Evolutionary conservation across 2,797 vertebrate genomes (phyloP).

Genomic region (Macropus fuliginosus): DNA sequence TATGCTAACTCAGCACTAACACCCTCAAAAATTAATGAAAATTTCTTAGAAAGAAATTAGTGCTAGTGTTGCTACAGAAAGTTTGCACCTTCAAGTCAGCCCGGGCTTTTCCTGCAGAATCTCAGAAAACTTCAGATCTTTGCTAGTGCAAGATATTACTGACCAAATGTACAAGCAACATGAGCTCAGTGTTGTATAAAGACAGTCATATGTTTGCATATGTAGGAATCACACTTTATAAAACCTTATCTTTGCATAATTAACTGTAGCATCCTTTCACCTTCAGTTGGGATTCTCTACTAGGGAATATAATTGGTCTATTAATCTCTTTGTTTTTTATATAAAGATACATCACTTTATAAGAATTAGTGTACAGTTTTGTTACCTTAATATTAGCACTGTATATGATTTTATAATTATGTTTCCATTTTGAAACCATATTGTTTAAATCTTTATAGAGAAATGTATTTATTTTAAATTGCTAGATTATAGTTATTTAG

Average conservation of each 20-base stretch:
- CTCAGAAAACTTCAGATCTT: neutral
- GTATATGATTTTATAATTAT: neutral
- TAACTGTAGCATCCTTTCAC: no score
- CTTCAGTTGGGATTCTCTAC: neutral
- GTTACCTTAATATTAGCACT: neutral
- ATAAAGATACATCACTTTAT: neutral
- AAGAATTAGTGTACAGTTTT: neutral
- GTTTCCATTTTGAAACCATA: neutral
- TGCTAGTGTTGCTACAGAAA: neutral
- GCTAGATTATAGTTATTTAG: neutral
- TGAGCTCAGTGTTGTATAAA: no score
- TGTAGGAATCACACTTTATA: neutral
- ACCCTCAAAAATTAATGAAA: neutral
- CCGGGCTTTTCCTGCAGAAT: neutral
- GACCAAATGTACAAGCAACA: neutral
- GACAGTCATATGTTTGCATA: fast-evolving
- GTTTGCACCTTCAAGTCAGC: neutral
- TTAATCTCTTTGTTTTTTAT: neutral
- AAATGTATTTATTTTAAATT: neutral
- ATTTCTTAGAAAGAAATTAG: no score
- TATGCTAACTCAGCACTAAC: fast-evolving
- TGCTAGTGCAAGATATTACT: neutral
- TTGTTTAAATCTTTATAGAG: neutral
- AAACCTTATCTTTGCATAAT: neutral
- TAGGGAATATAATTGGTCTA: neutral